Conservation (phyloP, 2,888 invertebrate genomes). For the Drosophila histrio region DNA sequence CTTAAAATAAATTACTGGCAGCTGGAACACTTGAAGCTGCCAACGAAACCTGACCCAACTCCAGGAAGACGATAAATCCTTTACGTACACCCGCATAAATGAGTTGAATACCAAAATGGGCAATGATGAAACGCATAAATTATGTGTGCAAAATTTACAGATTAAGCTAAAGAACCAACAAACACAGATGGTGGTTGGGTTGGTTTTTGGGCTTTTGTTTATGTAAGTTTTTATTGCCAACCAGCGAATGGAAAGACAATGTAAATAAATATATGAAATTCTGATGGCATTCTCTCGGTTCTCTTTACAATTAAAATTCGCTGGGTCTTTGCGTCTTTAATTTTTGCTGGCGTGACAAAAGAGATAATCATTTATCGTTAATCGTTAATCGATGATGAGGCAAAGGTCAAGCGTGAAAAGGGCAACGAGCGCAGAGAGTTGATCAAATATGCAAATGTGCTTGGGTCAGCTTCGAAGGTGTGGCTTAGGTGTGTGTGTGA, state of each 20-base stretch:
- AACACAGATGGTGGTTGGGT: neutral
- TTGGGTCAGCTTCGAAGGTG: slow-evolving; percentile 31
- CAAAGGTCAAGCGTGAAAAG: slow-evolving; percentile 29
- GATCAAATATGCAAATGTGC: slow-evolving; percentile 57
- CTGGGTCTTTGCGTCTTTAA: neutral
- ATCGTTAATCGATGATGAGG: slow-evolving; percentile 33
- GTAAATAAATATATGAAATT: slow-evolving; percentile 11
- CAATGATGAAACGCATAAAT: slow-evolving; percentile 40
- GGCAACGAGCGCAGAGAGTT: slow-evolving; percentile 16
- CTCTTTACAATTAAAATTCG: neutral
- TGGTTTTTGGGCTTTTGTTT: slow-evolving; percentile 5
- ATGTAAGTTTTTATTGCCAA: neutral
- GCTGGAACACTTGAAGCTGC: slow-evolving; percentile 9
- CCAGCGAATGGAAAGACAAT: slow-evolving; percentile 10
- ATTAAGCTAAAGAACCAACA: slow-evolving; percentile 5
- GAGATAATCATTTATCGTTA: slow-evolving; percentile 6
- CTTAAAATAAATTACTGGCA: slow-evolving; percentile 58
- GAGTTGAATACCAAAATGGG: neutral
- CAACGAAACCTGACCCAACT: slow-evolving; percentile 13
- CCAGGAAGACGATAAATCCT: neutral
- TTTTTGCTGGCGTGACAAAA: slow-evolving; percentile 4
- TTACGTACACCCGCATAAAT: slow-evolving; percentile 11
- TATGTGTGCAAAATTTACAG: slow-evolving; percentile 8
- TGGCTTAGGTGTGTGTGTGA: slow-evolving; percentile 19
- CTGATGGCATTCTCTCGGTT: neutral